These are phyloP conservation scores for Mustelus asterias DNA, from an alignment of 2,113 vertebrate species.

Conservation along the genomic window DNA sequence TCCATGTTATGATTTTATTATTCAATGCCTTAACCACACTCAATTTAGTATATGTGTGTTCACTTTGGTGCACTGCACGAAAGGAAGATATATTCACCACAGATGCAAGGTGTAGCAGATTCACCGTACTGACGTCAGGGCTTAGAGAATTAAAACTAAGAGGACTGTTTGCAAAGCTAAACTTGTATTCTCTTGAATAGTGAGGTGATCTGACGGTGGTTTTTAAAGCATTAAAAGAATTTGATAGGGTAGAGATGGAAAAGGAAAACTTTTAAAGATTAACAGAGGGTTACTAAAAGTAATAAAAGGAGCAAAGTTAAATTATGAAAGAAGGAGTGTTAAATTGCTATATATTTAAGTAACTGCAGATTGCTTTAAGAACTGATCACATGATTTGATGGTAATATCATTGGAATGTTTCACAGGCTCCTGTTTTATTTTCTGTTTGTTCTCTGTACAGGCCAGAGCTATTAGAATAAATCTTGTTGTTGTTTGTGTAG, in stretches of 20 bases:
- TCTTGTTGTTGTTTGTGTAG: too few species aligned
- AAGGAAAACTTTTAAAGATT: neutral
- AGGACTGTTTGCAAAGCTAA: neutral
- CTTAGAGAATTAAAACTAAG: neutral
- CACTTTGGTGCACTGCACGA: neutral
- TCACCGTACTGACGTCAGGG: neutral
- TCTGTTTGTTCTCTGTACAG: too few species aligned
- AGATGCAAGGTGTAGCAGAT: neutral
- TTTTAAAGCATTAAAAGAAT: neutral
- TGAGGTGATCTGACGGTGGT: neutral
- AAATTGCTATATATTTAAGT: too few species aligned
- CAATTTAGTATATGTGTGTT: neutral
- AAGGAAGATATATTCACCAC: neutral
- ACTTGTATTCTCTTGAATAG: neutral
- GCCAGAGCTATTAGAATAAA: too few species aligned
- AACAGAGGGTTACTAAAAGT: too few species aligned
- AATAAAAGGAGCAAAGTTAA: too few species aligned
- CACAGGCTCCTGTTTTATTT: too few species aligned
- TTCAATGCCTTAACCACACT: neutral
- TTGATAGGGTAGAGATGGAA: neutral
- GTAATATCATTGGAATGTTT: too few species aligned
- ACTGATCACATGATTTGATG: too few species aligned
- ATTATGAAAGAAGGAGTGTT: too few species aligned
- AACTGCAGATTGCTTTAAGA: too few species aligned
- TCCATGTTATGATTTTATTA: neutral